Percentiles rank a stretch among this genome's conserved stretches.
These are phyloP conservation scores for Drosophila anomalipes DNA, from an alignment of 2,888 invertebrate genomes.

Conservation along the genomic window DNA sequence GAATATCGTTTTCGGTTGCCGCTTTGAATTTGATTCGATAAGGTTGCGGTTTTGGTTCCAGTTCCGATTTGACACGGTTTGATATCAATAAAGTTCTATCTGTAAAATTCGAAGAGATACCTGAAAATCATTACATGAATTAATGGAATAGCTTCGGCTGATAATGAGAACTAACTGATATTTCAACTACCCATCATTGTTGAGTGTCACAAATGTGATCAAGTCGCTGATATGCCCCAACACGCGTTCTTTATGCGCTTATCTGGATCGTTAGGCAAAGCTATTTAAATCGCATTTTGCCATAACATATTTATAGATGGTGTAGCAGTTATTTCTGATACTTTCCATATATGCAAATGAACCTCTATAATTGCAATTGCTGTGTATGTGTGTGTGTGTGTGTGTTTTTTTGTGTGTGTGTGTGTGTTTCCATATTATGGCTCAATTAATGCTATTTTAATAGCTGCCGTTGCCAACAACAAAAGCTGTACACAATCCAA, in stretches of 20 bases:
- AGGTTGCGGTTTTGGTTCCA: neutral
- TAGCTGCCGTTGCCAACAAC: slow-evolving; percentile 31
- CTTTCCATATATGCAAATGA: slow-evolving; percentile 45
- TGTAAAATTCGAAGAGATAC: neutral
- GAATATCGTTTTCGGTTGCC: neutral
- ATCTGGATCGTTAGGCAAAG: slow-evolving; percentile 13
- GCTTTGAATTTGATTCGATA: too few relatives aligned
- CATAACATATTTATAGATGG: slow-evolving; percentile 25
- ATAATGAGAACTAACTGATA: neutral
- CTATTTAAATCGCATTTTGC: slow-evolving; percentile 32
- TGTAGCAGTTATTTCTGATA: slow-evolving; percentile 16
- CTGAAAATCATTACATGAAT: neutral
- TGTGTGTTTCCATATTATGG: slow-evolving; percentile 23
- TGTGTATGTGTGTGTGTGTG: neutral
- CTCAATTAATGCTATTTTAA: slow-evolving; percentile 57
- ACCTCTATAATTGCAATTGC: slow-evolving; percentile 50
- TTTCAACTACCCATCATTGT: neutral
- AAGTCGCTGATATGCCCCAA: neutral
- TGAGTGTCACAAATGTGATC: neutral
- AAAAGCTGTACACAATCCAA: slow-evolving; percentile 19
- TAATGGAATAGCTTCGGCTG: neutral
- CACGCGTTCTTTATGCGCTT: neutral
- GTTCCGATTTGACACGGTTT: neutral
- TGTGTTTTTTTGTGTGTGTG: too few relatives aligned
- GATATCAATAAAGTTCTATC: neutral